Evolutionary conservation across 2,888 invertebrate species (phyloP).

Genomic region (Dasypogon diadema): DNA sequence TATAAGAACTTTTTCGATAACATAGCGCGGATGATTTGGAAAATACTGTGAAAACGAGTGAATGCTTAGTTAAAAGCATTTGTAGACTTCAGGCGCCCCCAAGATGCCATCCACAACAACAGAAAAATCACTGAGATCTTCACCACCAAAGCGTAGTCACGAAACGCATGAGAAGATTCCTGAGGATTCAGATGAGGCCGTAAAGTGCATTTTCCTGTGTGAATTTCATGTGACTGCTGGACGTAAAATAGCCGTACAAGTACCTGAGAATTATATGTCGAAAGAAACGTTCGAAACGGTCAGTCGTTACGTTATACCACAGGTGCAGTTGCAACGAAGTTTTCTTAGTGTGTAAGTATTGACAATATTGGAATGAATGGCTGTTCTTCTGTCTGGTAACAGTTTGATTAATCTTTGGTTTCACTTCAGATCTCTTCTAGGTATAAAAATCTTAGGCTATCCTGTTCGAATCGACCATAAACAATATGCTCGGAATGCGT

Average conservation of each 20-base stretch:
- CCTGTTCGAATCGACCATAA: conserved; percentile 83
- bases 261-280: conserved; percentile 81
- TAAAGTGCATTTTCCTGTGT: conserved; percentile 83
- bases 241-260: conserved; percentile 84
- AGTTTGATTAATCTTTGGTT: not conserved
- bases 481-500: conserved; percentile 83
- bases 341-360: conserved; percentile 82
- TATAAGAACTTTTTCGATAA: too few species aligned
- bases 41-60: too few species aligned
- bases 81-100: too few species aligned
- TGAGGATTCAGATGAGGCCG: conserved; percentile 72
- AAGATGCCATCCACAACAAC: not conserved
- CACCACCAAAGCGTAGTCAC: not conserved
- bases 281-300: conserved; percentile 87
- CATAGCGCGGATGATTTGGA: too few species aligned
- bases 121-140: not conserved
- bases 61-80: too few species aligned
- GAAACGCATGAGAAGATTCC: not conserved
- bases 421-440: conserved; percentile 75
- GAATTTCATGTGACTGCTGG: conserved; percentile 83
- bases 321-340: conserved; percentile 82
- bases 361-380: not conserved
- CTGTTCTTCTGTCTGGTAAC: too few species aligned
- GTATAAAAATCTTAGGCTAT: conserved; percentile 83
- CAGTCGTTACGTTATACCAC: conserved; percentile 86